Conservation (phyloP, 2,888 invertebrate species). For the Orthosia incerta region DNA sequence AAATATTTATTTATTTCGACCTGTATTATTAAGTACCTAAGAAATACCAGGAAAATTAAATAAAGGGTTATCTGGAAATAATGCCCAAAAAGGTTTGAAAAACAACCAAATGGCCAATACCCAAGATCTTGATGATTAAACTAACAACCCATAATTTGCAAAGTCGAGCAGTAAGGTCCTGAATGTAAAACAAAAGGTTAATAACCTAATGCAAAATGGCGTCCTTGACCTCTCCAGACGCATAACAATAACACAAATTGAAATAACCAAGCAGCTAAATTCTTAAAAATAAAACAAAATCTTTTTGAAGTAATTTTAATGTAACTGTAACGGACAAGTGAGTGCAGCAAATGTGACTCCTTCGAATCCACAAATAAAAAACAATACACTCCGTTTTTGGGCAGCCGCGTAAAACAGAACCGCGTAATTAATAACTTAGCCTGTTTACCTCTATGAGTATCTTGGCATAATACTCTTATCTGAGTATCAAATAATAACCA, state of each 20-base stretch:
- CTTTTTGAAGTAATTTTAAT: background rate
- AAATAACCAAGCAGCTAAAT: background rate
- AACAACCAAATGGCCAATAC: background rate
- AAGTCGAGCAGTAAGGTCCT: background rate
- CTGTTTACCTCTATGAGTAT: constrained; percentile 38
- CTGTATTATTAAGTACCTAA: too few species aligned
- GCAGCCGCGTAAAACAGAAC: constrained; percentile 2
- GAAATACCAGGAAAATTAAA: background rate
- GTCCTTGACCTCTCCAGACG: background rate
- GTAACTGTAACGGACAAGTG: background rate
- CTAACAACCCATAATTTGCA: background rate
- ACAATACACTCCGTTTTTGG: too few species aligned
- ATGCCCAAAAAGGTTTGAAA: background rate
- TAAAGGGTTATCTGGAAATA: background rate
- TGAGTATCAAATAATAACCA: constrained; percentile 46
- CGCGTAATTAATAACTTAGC: constrained; percentile 24
- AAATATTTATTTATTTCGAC: background rate
- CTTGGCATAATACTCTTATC: constrained; percentile 39
- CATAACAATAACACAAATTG: background rate
- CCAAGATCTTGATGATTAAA: background rate
- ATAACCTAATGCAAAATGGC: background rate
- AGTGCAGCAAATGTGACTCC: constrained; percentile 11
- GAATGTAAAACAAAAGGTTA: background rate
- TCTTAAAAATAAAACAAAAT: background rate
- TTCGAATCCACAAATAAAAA: background rate